A percentile compares a stretch with the other conserved stretches of the same genome.
Evolutionary conservation across 2,797 vertebrate genomes (phyloP).

Genomic region (Amazona ochrocephala): DNA sequence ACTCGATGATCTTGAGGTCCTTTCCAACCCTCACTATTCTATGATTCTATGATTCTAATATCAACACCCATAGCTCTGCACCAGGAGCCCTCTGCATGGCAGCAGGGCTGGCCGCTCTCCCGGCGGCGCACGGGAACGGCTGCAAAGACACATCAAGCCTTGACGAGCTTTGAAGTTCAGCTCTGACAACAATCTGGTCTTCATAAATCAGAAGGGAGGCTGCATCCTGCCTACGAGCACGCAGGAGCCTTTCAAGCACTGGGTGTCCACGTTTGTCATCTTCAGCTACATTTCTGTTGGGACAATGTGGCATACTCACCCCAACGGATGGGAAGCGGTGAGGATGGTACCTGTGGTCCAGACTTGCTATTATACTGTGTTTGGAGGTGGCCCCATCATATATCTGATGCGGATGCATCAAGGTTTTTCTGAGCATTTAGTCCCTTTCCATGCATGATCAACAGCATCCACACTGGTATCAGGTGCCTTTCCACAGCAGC

Average conservation of each 20-base stretch:
- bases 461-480: background rate
- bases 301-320: background rate
- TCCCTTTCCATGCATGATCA: background rate
- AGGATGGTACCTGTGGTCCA: conserved; percentile 17
- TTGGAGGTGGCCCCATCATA: background rate
- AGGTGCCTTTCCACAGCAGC: background rate
- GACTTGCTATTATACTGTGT: background rate
- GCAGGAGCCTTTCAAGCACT: background rate
- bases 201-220: background rate
- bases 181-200: background rate
- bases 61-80: background rate
- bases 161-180: background rate
- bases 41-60: too few species aligned
- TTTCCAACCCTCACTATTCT: too few species aligned
- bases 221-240: background rate
- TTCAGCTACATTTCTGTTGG: background rate
- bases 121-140: rapidly evolving
- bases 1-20: too few species aligned
- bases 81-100: background rate
- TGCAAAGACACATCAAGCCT: background rate
- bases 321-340: conserved; percentile 14
- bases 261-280: background rate
- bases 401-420: background rate
- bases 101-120: background rate
- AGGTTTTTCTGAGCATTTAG: background rate